These are phyloP conservation scores for Drosophila cracens DNA, from an alignment of 2,888 invertebrate species.

Conservation along the genomic window DNA sequence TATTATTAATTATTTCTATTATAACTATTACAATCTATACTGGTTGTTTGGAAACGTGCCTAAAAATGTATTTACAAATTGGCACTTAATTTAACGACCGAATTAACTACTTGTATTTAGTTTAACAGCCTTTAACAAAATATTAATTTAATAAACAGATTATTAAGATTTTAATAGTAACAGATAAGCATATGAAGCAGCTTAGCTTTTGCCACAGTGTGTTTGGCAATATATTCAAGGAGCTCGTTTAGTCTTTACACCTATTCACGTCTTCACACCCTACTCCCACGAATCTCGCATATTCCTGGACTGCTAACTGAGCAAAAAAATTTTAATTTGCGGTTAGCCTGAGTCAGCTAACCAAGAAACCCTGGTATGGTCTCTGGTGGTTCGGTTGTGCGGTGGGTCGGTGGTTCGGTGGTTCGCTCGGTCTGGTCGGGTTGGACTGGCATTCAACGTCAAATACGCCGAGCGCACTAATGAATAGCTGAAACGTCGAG, in stretches of 20 bases:
- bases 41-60: neutral
- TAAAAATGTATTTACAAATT: neutral
- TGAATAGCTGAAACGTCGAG: constrained; percentile 61
- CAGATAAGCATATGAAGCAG: neutral
- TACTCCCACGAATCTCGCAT: constrained; percentile 7
- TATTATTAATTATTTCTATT: neutral
- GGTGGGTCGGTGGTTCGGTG: neutral
- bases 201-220: neutral
- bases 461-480: constrained; percentile 37
- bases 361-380: constrained; percentile 8
- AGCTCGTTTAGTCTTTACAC: constrained; percentile 41
- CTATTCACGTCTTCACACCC: constrained; percentile 3
- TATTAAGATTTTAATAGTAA: neutral
- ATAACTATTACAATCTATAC: neutral
- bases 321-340: constrained; percentile 57
- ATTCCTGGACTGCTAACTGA: constrained; percentile 35
- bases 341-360: constrained; percentile 49
- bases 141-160: neutral
- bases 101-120: neutral
- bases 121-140: neutral
- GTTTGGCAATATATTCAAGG: constrained; percentile 20
- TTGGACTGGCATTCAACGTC: constrained; percentile 26
- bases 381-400: neutral
- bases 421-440: constrained; percentile 9
- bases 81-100: neutral